Conservation (phyloP, 2,888 invertebrate genomes). For the Aromia moschata region DNA sequence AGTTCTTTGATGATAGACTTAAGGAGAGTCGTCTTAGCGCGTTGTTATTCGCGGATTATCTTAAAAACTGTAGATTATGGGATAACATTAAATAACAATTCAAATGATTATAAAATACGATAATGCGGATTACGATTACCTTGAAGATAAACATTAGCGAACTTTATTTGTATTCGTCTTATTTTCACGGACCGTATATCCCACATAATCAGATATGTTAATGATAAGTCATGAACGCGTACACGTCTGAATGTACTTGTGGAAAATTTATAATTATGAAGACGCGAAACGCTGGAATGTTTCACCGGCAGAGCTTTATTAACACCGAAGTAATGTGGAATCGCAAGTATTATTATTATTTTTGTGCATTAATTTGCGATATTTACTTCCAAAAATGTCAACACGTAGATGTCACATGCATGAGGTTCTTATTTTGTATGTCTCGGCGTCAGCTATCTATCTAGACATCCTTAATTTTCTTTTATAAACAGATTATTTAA, state of each 20-base stretch:
- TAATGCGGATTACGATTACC: conserved; percentile 11
- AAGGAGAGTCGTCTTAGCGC: background rate
- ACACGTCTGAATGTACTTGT: background rate
- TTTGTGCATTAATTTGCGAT: too few relatives aligned
- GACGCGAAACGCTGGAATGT: too few relatives aligned
- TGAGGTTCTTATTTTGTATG: too few relatives aligned
- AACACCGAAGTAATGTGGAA: too few relatives aligned
- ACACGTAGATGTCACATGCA: too few relatives aligned
- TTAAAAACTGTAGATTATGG: conserved; percentile 1
- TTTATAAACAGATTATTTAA: too few relatives aligned
- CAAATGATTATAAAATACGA: conserved; percentile 1
- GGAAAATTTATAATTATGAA: background rate
- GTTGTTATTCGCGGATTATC: conserved; percentile 5
- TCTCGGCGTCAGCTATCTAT: too few relatives aligned
- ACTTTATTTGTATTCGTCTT: conserved; percentile 1
- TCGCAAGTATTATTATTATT: too few relatives aligned
- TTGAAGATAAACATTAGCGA: conserved; percentile 5
- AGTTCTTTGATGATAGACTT: background rate
- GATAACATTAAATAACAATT: conserved; percentile 6
- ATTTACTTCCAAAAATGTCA: too few relatives aligned
- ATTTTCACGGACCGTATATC: background rate
- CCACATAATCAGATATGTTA: background rate
- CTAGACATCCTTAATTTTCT: too few relatives aligned
- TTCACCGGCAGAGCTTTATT: too few relatives aligned
- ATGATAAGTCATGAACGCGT: background rate